Evolutionary conservation across 2,113 vertebrate genomes (phyloP).

Genomic region (Coptodon bakossiorum): DNA sequence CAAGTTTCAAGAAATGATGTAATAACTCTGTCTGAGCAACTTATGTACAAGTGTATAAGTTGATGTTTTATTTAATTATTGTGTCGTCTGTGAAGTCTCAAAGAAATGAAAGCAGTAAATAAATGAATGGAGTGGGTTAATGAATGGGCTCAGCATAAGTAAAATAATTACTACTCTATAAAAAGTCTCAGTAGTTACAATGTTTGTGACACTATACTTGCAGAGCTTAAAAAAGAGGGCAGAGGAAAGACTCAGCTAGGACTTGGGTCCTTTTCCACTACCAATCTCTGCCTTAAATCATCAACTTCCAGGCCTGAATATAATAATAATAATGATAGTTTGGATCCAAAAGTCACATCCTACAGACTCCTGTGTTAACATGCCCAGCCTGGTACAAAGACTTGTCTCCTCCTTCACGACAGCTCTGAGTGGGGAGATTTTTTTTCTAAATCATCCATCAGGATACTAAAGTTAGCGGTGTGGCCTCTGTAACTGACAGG

Average conservation of each 20-base stretch:
- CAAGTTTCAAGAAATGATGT: neutral
- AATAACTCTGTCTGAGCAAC: neutral
- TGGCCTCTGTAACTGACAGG: neutral
- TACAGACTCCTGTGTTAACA: neutral
- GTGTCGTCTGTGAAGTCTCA: neutral
- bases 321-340: neutral
- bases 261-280: neutral
- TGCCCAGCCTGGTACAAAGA: neutral
- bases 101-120: neutral
- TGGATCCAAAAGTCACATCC: neutral
- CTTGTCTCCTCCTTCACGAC: neutral
- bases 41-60: neutral
- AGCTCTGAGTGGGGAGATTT: neutral
- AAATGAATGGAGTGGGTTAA: neutral
- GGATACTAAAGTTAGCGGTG: accelerated
- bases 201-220: neutral
- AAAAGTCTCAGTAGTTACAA: neutral
- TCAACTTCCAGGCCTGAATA: neutral
- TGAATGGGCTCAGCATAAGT: neutral
- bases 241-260: neutral
- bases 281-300: neutral
- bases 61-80: neutral
- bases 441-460: neutral
- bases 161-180: neutral
- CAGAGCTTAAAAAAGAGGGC: neutral